A percentile compares a stretch with the other conserved stretches of the same genome.
Evolutionary conservation across 2,888 invertebrate genomes (phyloP).

Genomic region (Dexiosoma caninum): DNA sequence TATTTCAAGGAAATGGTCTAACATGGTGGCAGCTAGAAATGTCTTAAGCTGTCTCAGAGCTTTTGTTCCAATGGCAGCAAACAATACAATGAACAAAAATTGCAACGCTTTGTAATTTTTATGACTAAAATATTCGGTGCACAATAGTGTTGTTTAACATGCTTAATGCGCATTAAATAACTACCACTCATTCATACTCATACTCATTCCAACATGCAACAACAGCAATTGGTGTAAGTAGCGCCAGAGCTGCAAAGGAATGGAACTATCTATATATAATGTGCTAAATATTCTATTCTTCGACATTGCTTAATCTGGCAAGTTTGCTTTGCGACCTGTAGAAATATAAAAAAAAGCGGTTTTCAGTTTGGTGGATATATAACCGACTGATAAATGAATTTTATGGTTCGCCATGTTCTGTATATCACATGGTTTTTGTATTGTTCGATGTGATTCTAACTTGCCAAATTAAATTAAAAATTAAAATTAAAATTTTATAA

Average conservation of each 20-base stretch:
- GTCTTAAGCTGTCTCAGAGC: conserved; percentile 29
- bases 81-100: conserved; percentile 65
- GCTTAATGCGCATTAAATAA: conserved; percentile 64
- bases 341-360: too few species aligned
- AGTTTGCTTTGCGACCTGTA: too few species aligned
- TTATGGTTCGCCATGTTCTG: too few species aligned
- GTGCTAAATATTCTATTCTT: too few species aligned
- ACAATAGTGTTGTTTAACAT: conserved; percentile 61
- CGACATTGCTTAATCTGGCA: too few species aligned
- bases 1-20: conserved; percentile 24
- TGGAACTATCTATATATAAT: background rate
- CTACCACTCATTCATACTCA: conserved; percentile 47
- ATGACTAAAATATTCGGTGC: conserved; percentile 61
- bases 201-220: conserved; percentile 10
- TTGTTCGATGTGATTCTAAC: too few species aligned
- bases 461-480: too few species aligned
- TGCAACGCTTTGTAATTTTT: conserved; percentile 72
- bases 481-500: too few species aligned
- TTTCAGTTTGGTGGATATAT: too few species aligned
- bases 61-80: conserved; percentile 51
- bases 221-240: conserved; percentile 1
- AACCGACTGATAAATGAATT: too few species aligned
- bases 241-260: background rate
- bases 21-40: conserved; percentile 42
- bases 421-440: too few species aligned